Evolutionary conservation across 2,113 vertebrate species (phyloP).

Genomic region (Synodontis membranacea): DNA sequence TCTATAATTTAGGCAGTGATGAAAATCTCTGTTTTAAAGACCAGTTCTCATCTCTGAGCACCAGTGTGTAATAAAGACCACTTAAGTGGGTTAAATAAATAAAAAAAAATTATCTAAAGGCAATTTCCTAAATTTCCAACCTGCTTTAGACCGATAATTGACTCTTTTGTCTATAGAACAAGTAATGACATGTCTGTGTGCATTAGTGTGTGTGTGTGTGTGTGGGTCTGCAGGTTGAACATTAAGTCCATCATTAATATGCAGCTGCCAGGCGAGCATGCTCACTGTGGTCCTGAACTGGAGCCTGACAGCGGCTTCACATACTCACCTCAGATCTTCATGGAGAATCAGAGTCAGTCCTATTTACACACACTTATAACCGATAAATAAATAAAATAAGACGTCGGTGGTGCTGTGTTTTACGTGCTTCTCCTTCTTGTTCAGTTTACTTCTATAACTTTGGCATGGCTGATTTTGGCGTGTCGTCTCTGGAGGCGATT

Average conservation of each 20-base stretch:
- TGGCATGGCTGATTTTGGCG: constrained; percentile 78
- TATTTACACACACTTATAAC: background rate
- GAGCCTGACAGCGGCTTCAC: constrained; percentile 76
- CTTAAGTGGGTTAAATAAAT: background rate
- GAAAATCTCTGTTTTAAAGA: background rate
- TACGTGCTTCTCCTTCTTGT: constrained; percentile 24
- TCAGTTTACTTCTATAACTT: constrained; percentile 84
- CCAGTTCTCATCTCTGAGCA: background rate
- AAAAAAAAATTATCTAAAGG: background rate
- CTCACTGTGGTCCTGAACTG: constrained; percentile 75
- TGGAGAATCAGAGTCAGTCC: constrained; percentile 77
- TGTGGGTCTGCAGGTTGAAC: constrained; percentile 67
- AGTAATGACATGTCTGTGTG: background rate
- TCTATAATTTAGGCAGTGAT: background rate
- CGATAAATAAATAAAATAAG: background rate
- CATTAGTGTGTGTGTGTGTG: background rate
- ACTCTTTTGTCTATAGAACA: background rate
- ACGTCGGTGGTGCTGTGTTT: background rate
- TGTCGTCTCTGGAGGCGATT: constrained; percentile 70
- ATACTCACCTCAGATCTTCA: constrained; percentile 78
- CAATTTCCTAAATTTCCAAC: background rate
- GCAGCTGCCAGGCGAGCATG: constrained; percentile 78
- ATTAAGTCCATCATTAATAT: constrained; percentile 79
- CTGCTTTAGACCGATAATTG: background rate
- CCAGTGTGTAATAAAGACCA: background rate